Evolutionary conservation across 1,140 invertebrate genomes (phyloP), one percentile per base, ranked within the genome.

Genomic region (Drosophila kohkoa): DNA sequence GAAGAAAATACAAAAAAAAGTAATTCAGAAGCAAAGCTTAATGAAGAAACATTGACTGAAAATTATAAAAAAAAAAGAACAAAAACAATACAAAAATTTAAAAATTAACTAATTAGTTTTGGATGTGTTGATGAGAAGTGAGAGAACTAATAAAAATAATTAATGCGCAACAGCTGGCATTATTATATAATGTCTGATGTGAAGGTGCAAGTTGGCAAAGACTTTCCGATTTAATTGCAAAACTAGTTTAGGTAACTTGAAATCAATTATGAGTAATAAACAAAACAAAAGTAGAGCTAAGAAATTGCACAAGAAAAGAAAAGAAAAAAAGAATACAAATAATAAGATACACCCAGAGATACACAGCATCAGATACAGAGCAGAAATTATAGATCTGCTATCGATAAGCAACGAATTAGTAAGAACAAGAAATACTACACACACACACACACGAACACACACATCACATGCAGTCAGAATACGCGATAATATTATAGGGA

Each of bases 41-140:
- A 88, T 83, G 80, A 87, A 67, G 85, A 78, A 88, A 89, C 81
- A 89, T 87, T 89, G 85, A 88, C 83, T 82, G 81, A 77, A 68
- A 77, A 71, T 75, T 66, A 55, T 43, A 75, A 63, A n/a, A 41
- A 38, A 62, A 46, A 58, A 43, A 60, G 58, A 38, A 28, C 57
- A 51, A 66, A 52, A 60, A 55, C 28, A 45, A 75, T 65, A 10
- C 30, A 65, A 58, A 62, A 71, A 85, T 71, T 49, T 66, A 62
- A 49, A 64, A 77, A 68, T 82, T 13, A 69, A 43, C 49, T 38
- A 70, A 38, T 52, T 43, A 77, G 75, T 75, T 70, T 25, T 15
- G 68, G 43, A 55, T 54, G 35, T 54, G 20, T 52, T 65, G 60
- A 64, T 65, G 60, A 64, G 55, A 62, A 74, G 77, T 70, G 51